These are phyloP conservation scores for Cervus canadensis DNA, from an alignment of 2,113 vertebrate species.

Conservation along the genomic window DNA sequence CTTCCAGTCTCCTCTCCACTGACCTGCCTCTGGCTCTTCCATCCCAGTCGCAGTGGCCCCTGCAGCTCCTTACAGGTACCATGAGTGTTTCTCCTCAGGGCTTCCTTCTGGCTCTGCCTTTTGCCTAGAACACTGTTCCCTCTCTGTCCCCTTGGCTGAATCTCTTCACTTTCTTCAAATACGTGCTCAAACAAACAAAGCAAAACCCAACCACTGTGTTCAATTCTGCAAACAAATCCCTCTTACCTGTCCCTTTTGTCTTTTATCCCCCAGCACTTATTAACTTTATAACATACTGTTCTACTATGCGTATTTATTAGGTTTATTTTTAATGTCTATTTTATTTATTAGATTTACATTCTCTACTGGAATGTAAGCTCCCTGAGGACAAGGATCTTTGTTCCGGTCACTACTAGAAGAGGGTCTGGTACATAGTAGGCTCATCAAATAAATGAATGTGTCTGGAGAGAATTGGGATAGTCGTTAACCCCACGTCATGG, in stretches of 20 bases:
- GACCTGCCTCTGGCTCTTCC: background rate
- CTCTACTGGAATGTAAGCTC: background rate
- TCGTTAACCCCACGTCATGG: background rate
- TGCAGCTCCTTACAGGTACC: too few relatives aligned
- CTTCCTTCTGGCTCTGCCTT: background rate
- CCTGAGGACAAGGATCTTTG: background rate
- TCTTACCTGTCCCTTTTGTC: background rate
- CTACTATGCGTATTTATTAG: background rate
- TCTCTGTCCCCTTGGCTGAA: background rate
- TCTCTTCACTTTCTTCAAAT: background rate
- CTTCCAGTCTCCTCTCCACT: background rate
- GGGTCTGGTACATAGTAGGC: background rate
- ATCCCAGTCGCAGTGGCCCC: background rate
- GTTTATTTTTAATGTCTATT: background rate
- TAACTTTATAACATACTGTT: background rate
- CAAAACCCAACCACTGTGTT: accelerated
- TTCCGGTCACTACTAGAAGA: background rate
- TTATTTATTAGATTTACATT: background rate
- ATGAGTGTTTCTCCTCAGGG: background rate
- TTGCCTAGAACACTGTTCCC: background rate
- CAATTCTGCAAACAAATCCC: background rate
- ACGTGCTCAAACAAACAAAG: background rate
- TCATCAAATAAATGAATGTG: background rate
- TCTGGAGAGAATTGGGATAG: background rate
- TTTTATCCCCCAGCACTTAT: background rate